Evolutionary conservation across 2,888 invertebrate genomes (phyloP).

Genomic region (Chalcis sispes): DNA sequence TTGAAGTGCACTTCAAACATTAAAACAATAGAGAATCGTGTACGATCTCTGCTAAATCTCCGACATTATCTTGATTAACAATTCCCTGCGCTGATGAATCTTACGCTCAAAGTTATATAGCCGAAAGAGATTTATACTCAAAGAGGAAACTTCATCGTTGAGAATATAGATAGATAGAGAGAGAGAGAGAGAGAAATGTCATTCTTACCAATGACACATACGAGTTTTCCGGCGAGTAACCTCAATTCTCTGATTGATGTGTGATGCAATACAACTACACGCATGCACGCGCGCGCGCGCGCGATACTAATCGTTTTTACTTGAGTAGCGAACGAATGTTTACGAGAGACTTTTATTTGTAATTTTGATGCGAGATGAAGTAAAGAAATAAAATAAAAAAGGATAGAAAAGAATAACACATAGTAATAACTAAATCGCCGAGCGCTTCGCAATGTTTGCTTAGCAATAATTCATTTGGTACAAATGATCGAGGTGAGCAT

Average conservation of each 20-base stretch:
- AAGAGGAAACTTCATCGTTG: conserved; percentile 34
- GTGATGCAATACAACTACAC: no score
- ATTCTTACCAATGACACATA: conserved; percentile 52
- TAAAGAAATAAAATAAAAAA: not conserved
- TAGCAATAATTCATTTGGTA: conserved; percentile 13
- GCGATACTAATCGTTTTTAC: conserved; percentile 50
- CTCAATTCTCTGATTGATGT: conserved; percentile 53
- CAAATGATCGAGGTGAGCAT: not conserved
- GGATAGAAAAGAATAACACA: no score
- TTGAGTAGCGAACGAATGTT: conserved; percentile 34
- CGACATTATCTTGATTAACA: conserved; percentile 25
- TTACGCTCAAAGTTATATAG: not conserved
- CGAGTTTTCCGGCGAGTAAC: conserved; percentile 50
- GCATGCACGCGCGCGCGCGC: no score
- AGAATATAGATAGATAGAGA: not conserved
- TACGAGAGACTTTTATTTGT: conserved; percentile 42
- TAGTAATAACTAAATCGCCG: no score
- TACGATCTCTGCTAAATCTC: conserved; percentile 15
- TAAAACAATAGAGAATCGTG: not conserved
- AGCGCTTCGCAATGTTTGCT: not conserved
- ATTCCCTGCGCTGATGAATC: conserved; percentile 1
- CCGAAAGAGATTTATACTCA: not conserved
- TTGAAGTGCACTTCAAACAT: not conserved
- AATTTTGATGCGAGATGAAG: conserved; percentile 1
- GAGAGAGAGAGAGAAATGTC: conserved; percentile 43